phyloP scores from a whole-genome alignment of 2,888 invertebrate species.

The Muschampia plurimacula region DNA sequence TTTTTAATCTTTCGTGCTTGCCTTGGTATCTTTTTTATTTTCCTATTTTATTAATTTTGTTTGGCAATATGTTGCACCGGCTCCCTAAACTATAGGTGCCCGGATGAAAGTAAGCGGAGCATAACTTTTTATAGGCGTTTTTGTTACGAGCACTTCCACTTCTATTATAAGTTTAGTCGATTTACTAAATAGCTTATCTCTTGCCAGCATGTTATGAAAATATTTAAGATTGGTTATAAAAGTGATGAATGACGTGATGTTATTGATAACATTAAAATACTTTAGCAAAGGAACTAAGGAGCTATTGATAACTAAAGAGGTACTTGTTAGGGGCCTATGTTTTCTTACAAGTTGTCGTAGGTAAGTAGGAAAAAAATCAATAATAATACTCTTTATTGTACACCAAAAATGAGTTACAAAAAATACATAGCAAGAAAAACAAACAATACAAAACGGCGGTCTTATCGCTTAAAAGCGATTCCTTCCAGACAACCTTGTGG shows the following conservation, averaged over 20 bases:
- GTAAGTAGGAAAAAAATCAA: too few species aligned
- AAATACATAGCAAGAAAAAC: too few species aligned
- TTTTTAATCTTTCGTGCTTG: background rate
- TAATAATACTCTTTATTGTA: too few species aligned
- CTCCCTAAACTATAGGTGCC: slow-evolving; percentile 72
- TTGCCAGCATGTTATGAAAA: slow-evolving; percentile 18
- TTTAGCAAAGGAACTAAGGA: background rate
- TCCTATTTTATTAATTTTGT: slow-evolving; percentile 75
- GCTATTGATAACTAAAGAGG: background rate
- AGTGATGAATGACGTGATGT: background rate
- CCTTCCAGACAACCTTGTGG: too few species aligned
- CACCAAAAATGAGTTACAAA: too few species aligned
- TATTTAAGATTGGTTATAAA: slow-evolving; percentile 6
- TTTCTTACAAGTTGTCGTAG: too few species aligned
- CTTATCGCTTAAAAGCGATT: too few species aligned
- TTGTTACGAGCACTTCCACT: slow-evolving; percentile 59
- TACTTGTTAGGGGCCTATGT: background rate
- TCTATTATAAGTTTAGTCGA: slow-evolving; percentile 44
- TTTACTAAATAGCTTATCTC: slow-evolving; percentile 31
- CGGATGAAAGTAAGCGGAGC: slow-evolving; percentile 73
- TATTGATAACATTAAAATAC: background rate
- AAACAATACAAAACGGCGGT: too few species aligned
- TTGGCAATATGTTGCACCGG: slow-evolving; percentile 79
- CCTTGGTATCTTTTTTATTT: slow-evolving; percentile 53
- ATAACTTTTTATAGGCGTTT: slow-evolving; percentile 77